These are phyloP conservation scores for Bibio marci DNA, from an alignment of 2,888 invertebrate genomes.

Conservation along the genomic window DNA sequence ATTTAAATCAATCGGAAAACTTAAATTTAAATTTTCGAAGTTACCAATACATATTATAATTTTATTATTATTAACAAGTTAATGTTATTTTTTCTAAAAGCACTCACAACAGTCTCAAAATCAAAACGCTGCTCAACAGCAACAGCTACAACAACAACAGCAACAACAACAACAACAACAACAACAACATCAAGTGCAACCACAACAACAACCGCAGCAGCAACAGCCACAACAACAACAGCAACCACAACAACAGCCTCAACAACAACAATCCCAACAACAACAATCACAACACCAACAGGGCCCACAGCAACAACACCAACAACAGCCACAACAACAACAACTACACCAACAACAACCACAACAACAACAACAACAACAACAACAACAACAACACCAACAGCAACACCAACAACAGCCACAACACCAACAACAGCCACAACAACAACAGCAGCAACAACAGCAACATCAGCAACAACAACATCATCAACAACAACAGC, in stretches of 20 bases:
- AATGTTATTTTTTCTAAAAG: background rate
- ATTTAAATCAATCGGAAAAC: too few relatives aligned
- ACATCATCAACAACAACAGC: constrained; percentile 32
- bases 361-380: constrained; percentile 18
- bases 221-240: constrained; percentile 10
- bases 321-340: background rate
- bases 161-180: background rate
- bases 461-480: constrained; percentile 20
- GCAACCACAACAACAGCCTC: constrained; percentile 24
- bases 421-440: constrained; percentile 28
- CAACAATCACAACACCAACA: background rate
- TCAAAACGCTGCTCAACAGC: constrained; percentile 23
- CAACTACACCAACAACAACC: background rate
- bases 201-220: background rate
- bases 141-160: constrained; percentile 15
- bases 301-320: constrained; percentile 22
- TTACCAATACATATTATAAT: too few relatives aligned
- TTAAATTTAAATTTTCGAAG: too few relatives aligned
- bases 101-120: constrained; percentile 19
- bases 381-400: constrained; percentile 22
- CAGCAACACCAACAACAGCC: constrained; percentile 9
- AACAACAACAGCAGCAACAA: constrained; percentile 17
- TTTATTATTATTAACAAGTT: background rate
- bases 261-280: constrained; percentile 15
- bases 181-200: constrained; percentile 13